Base-by-base conservation (phyloP, 2,113 vertebrate species). In the Oreochromis niloticus region DNA sequence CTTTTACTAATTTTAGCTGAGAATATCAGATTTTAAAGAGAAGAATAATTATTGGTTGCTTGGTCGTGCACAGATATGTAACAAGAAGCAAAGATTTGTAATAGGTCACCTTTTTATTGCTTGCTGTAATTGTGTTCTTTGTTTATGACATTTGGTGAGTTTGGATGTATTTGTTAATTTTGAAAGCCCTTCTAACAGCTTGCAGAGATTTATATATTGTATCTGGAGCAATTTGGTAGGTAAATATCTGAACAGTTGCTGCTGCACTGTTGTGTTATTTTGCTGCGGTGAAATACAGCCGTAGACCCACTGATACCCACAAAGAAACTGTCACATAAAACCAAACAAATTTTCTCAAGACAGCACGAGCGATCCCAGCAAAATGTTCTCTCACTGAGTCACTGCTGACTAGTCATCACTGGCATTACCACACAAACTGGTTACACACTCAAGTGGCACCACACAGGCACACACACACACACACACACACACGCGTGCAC, bases 301-400 rank as follows among this genome's bases (percentile, higher is more conserved):
- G 32, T 46, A 54, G 81, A 90, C 88, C 59, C 88, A 84, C 81
- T 63, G 81, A 88, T 61, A 57, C 43, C 48, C 89, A 92, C 86
- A 93, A 93, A 91, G 85, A 89, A 90, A 86, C 90, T 89, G 91
- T 91, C 88, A 90, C 81, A 91, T 43, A 90, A 89, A 91, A 90
- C 79, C 88, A 94, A 92, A 88, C 89, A 92, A 87, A 94, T 89
- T 88, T 88, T 94, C 89, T 91, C 90, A 87, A 82, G 82, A 91
- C 85, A 85, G 75, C 41, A 55, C 82, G 87, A 93, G 83, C 19
- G 61, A 93, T 89, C 92, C 86, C 88, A 85, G 90, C 91, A 93
- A 93, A 95, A 95, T 94, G 93, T 96, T 94, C 94, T 95, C 93
- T 91, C 95, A 86, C 93, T 95, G 94, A 96, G 92, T 95, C 94